These are phyloP conservation scores for Rhinichthys osculus DNA, from an alignment of 2,797 vertebrate genomes.

Conservation along the genomic window DNA sequence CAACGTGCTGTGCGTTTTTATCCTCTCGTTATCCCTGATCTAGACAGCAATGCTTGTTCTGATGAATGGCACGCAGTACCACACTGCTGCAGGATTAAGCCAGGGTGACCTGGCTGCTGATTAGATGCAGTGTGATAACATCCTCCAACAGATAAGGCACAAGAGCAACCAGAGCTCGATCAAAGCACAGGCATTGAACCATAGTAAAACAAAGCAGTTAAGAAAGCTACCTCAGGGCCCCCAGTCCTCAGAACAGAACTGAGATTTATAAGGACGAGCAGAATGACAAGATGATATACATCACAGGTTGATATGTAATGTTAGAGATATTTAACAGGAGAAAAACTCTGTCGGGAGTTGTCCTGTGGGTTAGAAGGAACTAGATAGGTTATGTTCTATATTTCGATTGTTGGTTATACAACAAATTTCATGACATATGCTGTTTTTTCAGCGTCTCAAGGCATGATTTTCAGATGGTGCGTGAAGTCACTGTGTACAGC, in stretches of 20 bases:
- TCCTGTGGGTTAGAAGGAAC: not conserved
- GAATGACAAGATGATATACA: not conserved
- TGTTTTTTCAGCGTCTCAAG: not conserved
- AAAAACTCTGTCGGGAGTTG: not conserved
- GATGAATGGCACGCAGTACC: slow-evolving; percentile 53
- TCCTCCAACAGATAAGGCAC: slow-evolving; percentile 54
- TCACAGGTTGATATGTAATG: not conserved
- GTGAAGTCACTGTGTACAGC: not conserved
- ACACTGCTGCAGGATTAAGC: slow-evolving; percentile 54
- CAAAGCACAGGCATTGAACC: slow-evolving; percentile 35
- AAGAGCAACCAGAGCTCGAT: slow-evolving; percentile 42
- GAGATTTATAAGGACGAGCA: not conserved
- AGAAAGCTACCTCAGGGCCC: not conserved
- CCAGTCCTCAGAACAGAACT: not conserved
- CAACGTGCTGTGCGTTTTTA: slow-evolving; percentile 52
- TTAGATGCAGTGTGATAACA: slow-evolving; percentile 64
- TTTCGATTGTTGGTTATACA: not conserved
- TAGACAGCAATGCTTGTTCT: slow-evolving; percentile 60
- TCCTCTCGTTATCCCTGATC: slow-evolving; percentile 62
- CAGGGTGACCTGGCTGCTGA: slow-evolving; percentile 58
- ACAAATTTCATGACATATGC: not conserved
- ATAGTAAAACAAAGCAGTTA: slow-evolving; percentile 15
- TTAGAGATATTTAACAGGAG: not conserved
- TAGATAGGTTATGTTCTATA: not conserved
- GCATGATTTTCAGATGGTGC: not conserved